phyloP scores from a whole-genome alignment of 1,140 invertebrate species.

The Eurosta solidaginis region DNA sequence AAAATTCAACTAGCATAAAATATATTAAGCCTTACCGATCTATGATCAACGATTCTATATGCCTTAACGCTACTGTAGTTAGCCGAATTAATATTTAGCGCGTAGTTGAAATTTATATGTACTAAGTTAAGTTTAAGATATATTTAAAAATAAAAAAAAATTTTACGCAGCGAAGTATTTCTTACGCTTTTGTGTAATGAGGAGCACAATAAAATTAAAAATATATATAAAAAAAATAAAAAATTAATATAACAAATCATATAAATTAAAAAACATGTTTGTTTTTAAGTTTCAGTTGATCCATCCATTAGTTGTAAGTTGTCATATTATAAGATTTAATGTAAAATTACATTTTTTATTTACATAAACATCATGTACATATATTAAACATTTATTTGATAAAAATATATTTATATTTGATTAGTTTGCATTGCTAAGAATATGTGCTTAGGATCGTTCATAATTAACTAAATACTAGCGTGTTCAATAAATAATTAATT shows the following conservation, averaged over 20 bases:
- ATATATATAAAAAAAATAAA: not conserved
- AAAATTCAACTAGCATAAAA: not conserved
- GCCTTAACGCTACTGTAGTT: conserved; percentile 8
- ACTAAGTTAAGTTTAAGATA: not conserved
- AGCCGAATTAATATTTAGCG: not conserved
- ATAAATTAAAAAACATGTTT: not conserved
- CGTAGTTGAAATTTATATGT: not conserved
- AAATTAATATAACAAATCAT: not conserved
- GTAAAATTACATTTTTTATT: not conserved
- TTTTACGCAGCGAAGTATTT: no score
- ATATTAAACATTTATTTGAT: not conserved
- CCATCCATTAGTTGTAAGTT: conserved; percentile 15
- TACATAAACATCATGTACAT: not conserved
- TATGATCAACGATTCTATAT: not conserved
- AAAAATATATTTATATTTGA: no score
- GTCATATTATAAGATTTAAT: not conserved
- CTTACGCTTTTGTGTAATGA: not conserved
- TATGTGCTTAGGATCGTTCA: no score
- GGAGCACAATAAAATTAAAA: no score
- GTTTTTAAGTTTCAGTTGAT: not conserved
- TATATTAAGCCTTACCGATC: not conserved
- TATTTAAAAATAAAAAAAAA: not conserved
- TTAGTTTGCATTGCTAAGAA: no score
- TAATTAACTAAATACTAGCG: not conserved
- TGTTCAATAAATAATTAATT: conserved; percentile 3